phyloP scores from a whole-genome alignment of 2,113 vertebrate genomes.

The Pao palembangensis region DNA sequence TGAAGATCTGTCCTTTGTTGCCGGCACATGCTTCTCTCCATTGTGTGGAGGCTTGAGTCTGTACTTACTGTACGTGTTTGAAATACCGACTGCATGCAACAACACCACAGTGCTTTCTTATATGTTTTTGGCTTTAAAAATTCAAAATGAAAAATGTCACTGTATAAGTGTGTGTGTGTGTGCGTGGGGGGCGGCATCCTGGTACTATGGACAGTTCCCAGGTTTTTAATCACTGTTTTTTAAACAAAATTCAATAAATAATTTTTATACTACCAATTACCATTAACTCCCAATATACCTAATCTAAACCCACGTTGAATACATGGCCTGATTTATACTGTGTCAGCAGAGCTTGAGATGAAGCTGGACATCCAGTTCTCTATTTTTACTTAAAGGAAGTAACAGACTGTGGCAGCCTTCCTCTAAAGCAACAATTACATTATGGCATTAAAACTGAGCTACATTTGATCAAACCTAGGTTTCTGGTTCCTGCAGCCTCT shows the following conservation, averaged over 20 bases:
- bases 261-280: no score
- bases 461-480: not conserved
- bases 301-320: no score
- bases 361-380: conserved; percentile 54
- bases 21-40: conserved; percentile 32
- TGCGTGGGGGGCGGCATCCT: no score
- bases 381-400: conserved; percentile 44
- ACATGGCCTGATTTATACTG: not conserved
- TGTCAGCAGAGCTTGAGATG: conserved; percentile 14
- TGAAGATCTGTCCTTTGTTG: conserved; percentile 59
- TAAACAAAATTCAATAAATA: not conserved
- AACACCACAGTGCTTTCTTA: not conserved
- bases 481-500: conserved; percentile 4
- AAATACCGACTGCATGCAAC: no score
- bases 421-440: conserved; percentile 15
- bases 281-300: no score
- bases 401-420: conserved; percentile 56
- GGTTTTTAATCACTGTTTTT: not conserved
- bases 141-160: no score
- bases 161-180: no score
- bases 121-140: not conserved
- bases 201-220: not conserved
- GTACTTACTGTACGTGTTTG: not conserved
- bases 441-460: conserved; percentile 3
- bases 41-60: not conserved